Evolutionary conservation across 2,888 invertebrate genomes (phyloP), one percentile per base, ranked within the genome.

Genomic region (Drosophila cognata): DNA sequence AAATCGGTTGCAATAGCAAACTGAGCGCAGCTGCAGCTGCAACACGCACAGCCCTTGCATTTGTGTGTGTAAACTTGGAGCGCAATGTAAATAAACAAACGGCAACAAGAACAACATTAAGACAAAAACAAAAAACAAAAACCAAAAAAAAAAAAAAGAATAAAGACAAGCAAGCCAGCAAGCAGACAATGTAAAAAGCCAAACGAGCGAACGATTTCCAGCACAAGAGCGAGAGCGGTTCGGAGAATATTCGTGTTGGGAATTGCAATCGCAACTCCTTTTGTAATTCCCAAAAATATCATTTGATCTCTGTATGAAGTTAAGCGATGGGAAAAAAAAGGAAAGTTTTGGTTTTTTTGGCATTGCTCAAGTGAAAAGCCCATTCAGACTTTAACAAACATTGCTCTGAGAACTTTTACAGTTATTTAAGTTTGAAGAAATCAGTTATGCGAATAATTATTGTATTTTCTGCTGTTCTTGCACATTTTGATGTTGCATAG

Each of bases 11-110:
- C 53, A 78, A 80, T 64, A 78, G 81, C 77, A 78, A 78, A 76
- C 78, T 64, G 62, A 81, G 67, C 61, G 69, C 81, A 81, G 77
- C 83, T 79, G 80, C 77, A 74, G 61, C 77, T 68, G 67, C 68
- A 59, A 62, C 48, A 46, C 41, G 75, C 71, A 74, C 53, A 70
- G 51, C 69, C 64, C 62, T 76, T 60, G 72, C 56, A 38, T 50
- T 33, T 78, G 75, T 85, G 77, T 81, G 80, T 75, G 89, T 85
- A 74, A 88, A 89, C 85, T 85, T 89, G 72, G 62, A 88, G 83
- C 83, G 66, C 88, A 88, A 88, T 88, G 90, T 85, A 85, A 85
- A 85, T 89, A 85, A 85, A 85, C 85, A 85, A 85, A 89, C 85
- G 83, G 69, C 83, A 82, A 78, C 61, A 74, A 81, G 73, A 77